Percentiles rank a stretch among this genome's conserved stretches.
These are phyloP conservation scores for Chamaea fasciata DNA, from an alignment of 2,113 vertebrate species.

Conservation along the genomic window DNA sequence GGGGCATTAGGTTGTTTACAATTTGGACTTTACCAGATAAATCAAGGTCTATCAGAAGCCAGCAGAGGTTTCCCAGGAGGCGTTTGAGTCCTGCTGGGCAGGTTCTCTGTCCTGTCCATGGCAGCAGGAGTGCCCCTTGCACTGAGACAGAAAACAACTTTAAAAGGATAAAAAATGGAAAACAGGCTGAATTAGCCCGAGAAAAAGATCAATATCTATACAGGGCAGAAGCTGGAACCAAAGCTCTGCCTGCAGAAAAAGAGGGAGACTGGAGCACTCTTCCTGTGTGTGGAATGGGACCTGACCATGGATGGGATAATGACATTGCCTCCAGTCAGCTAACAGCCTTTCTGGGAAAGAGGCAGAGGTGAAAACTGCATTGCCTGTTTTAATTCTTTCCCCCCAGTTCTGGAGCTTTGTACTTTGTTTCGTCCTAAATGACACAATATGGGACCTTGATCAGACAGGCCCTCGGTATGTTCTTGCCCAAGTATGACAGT, in stretches of 20 bases:
- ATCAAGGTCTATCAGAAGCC: not conserved
- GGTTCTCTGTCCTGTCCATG: not conserved
- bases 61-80: conserved; percentile 16
- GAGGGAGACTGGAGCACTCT: fast-evolving
- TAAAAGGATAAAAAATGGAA: not conserved
- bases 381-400: not conserved
- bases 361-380: not conserved
- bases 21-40: conserved; percentile 30
- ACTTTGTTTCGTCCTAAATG: not conserved
- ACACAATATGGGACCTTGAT: not conserved
- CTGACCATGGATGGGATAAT: fast-evolving
- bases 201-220: not conserved
- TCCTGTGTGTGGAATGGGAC: not conserved
- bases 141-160: not conserved
- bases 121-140: not conserved
- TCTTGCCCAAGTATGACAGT: not conserved
- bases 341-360: not conserved
- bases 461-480: not conserved
- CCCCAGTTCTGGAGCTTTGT: not conserved
- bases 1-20: not conserved
- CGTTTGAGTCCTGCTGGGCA: not conserved
- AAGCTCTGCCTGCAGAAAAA: not conserved
- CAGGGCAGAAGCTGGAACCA: not conserved
- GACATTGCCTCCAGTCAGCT: not conserved
- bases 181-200: not conserved